Percentiles rank a stretch among this genome's conserved stretches.
Conservation (phyloP, 2,113 vertebrate species). For the Eublepharis macularius region DNA sequence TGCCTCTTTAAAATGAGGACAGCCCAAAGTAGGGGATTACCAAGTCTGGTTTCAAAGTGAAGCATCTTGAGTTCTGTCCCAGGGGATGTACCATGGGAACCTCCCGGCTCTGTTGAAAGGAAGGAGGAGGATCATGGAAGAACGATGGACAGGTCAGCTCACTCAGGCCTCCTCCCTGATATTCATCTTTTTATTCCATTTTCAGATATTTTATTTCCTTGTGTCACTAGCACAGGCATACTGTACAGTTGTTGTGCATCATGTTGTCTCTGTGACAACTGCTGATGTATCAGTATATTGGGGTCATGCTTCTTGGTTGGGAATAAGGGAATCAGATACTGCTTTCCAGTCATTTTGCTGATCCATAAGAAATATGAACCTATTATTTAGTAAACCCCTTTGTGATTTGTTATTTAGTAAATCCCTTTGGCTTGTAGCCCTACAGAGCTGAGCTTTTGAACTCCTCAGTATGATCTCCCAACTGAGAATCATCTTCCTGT, state of each 20-base stretch:
- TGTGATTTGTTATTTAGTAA: neutral
- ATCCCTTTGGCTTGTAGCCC: neutral
- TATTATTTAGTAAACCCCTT: neutral
- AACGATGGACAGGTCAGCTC: too few relatives aligned
- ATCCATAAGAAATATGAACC: neutral
- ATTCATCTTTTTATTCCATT: neutral
- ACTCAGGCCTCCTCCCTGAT: too few relatives aligned
- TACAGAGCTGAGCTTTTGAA: neutral
- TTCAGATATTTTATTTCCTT: neutral
- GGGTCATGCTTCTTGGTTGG: neutral
- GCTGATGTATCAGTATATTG: neutral
- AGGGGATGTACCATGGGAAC: too few relatives aligned
- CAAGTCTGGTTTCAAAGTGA: too few relatives aligned
- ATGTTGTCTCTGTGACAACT: neutral
- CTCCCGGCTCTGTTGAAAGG: too few relatives aligned
- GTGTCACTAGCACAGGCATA: neutral
- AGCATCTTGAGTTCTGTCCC: too few relatives aligned
- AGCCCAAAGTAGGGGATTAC: too few relatives aligned
- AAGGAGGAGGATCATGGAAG: too few relatives aligned
- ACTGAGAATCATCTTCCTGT: neutral
- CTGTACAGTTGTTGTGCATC: neutral
- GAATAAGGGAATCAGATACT: neutral
- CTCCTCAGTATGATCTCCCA: neutral
- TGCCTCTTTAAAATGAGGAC: too few relatives aligned
- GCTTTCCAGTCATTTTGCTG: neutral